phyloP scores from a whole-genome alignment of 2,888 invertebrate genomes.

The Microctonus hyperodae region DNA sequence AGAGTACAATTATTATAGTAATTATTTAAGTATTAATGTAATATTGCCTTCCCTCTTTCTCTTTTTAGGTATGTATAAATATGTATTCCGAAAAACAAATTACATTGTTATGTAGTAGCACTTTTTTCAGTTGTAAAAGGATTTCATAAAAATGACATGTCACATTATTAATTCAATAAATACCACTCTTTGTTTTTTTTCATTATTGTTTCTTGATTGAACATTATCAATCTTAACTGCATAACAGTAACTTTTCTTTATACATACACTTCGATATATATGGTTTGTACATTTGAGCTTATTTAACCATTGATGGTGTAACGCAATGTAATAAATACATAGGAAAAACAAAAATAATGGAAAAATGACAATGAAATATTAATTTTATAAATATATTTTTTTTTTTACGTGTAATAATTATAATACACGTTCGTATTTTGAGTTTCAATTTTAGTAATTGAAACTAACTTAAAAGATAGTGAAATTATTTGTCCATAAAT shows the following conservation, averaged over 20 bases:
- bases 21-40: neutral
- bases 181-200: neutral
- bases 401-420: too few species aligned
- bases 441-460: too few species aligned
- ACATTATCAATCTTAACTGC: neutral
- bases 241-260: constrained; percentile 7
- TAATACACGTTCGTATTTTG: neutral
- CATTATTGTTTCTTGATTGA: neutral
- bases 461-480: neutral
- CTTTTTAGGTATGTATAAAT: neutral
- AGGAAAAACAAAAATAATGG: neutral
- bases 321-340: neutral
- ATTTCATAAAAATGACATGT: neutral
- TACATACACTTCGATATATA: neutral
- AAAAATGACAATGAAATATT: neutral
- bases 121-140: neutral
- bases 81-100: too few species aligned
- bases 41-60: neutral
- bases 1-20: constrained; percentile 33
- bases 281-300: constrained; percentile 8
- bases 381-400: neutral
- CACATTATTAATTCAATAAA: neutral
- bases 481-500: neutral
- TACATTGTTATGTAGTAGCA: neutral
- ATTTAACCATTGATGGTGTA: neutral